Evolutionary conservation across 2,113 vertebrate species (phyloP), one percentile per base, ranked within the genome.

Genomic region (Carassius carassius): DNA sequence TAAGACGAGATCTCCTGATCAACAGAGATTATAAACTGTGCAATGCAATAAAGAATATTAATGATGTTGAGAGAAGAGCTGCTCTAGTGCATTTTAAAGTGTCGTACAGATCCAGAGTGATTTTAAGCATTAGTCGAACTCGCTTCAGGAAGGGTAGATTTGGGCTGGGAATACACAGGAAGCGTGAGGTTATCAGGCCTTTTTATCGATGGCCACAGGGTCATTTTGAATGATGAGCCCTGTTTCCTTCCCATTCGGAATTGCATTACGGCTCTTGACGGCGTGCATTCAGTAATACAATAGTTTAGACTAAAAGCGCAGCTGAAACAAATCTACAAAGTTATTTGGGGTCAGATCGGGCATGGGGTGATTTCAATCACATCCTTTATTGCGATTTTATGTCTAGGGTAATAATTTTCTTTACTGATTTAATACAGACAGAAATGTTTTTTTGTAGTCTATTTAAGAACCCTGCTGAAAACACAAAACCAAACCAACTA

Each of bases 161-260:
- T 90, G 90, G 89, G 91, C 92, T 88, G 84, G 90, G 88, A 81
- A 80, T 86, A 89, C 92, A 86, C 93, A 92, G 92, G 92, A 93
- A 91, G 92, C 92, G 84, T 87, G 84, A 78, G 82, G 89, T 92
- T 94, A 94, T 95, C 94, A 92, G 89, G 89, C 89, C 92, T 94
- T 93, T 94, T 94, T 94, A 94, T 95, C 93, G 89, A 93, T 90
- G 91, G 90, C 88, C 87, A 86, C 89, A 82, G 88, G 91, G 88
- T 93, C 90, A 89, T 93, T 94, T 92, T 90, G 84, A 91, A 89
- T 92, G 91, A 94, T 89, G 89, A 91, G 91, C 90, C 86, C 87
- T 86, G 91, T 93, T 94, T 94, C 92, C 92, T 93, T 92, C 91
- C 87, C 89, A 88, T 78, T 92, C 84, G 89, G 93, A 93, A 95